phyloP scores from a whole-genome alignment of 2,888 invertebrate species.

The Stegana nigrithorax region DNA sequence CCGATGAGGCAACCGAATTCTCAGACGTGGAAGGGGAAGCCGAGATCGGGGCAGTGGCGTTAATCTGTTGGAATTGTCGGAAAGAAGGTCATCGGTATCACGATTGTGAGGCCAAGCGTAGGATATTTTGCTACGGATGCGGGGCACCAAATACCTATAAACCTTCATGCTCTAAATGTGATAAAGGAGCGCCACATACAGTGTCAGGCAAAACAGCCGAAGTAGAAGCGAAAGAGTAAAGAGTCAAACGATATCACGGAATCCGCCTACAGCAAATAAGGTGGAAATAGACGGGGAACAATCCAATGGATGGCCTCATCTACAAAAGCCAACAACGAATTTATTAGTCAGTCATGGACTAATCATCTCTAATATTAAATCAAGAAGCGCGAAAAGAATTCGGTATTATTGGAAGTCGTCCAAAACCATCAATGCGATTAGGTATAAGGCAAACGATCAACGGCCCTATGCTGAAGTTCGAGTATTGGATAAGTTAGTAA shows the following conservation, averaged over 20 bases:
- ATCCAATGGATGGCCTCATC: no score
- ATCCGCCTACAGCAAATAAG: neutral
- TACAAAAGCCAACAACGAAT: no score
- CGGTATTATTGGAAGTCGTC: no score
- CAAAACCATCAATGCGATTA: no score
- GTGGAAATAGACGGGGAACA: no score
- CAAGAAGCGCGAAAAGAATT: no score
- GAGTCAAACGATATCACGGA: no score
- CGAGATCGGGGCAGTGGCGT: neutral
- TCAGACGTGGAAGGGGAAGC: neutral
- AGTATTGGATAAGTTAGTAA: neutral
- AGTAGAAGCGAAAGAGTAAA: neutral
- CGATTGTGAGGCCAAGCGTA: constrained; percentile 12
- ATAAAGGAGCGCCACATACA: constrained; percentile 25
- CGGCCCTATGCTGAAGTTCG: constrained; percentile 20
- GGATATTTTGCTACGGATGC: constrained; percentile 31
- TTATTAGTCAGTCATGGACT: no score
- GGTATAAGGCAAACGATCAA: constrained; percentile 19
- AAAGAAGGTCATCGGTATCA: constrained; percentile 18
- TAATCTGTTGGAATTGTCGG: constrained; percentile 23
- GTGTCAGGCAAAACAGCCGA: neutral
- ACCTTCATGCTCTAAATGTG: constrained; percentile 19
- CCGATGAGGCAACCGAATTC: neutral
- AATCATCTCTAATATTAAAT: no score
- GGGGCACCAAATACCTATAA: constrained; percentile 12